These are phyloP conservation scores for Vanessa atalanta DNA, from an alignment of 1,140 invertebrate species.

Conservation along the genomic window DNA sequence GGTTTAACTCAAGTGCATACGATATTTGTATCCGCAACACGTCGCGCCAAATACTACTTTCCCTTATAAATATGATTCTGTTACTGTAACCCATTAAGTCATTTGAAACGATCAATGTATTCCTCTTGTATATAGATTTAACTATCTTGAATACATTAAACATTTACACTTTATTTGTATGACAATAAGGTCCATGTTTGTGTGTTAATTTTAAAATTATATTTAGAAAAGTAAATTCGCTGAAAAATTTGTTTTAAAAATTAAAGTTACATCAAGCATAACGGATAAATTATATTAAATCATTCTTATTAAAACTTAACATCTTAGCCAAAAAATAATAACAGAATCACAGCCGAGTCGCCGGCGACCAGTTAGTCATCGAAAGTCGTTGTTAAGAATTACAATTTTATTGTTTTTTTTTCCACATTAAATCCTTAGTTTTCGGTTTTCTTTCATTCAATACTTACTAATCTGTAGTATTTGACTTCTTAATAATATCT, in stretches of 20 bases:
- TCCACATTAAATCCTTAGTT: too few species aligned
- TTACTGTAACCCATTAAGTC: background rate
- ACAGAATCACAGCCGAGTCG: too few species aligned
- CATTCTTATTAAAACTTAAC: too few species aligned
- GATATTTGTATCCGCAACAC: background rate
- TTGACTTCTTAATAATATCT: too few species aligned
- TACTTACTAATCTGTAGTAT: too few species aligned
- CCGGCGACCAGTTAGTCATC: too few species aligned
- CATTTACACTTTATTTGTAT: slow-evolving; percentile 7
- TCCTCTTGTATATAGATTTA: background rate
- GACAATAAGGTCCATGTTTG: slow-evolving; percentile 15
- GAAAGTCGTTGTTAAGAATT: too few species aligned
- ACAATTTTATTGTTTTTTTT: too few species aligned
- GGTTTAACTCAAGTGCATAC: too few species aligned
- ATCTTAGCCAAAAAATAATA: too few species aligned
- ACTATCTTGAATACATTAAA: background rate
- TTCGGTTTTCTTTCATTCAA: too few species aligned
- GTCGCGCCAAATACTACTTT: background rate
- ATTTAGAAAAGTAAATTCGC: background rate
- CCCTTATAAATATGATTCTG: too few species aligned
- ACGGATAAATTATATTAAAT: background rate
- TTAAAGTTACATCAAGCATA: background rate
- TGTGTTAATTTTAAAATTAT: background rate
- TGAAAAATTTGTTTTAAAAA: background rate
- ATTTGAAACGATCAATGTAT: background rate